Evolutionary conservation across 2,888 invertebrate genomes (phyloP), one percentile per base, ranked within the genome.

Genomic region (Sesia bembeciformis): DNA sequence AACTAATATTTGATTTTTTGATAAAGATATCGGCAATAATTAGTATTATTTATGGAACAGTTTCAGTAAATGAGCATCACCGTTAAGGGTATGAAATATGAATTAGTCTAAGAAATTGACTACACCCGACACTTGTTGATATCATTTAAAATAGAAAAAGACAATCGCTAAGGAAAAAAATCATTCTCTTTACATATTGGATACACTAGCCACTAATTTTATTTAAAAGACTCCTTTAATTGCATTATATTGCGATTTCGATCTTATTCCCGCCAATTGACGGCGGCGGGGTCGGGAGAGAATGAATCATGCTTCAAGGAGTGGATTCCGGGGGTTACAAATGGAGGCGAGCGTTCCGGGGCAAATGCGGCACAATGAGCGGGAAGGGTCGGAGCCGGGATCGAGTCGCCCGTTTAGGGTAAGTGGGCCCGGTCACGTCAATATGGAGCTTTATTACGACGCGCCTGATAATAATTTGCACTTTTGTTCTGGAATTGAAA

Each of bases 281-380:
- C 73, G 74, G 63, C 66, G 67, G 74, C 66, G 67, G 74, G 74
- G 73, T 73, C 72, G 77, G 72, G 77, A 78, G 74, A 74, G 81
- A 79, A 84, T 88, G 87, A 89, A 85, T 87, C 89, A 88, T 87
- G 83, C 78, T 80, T 81, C 78, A 81, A 88, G 86, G 78, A 88
- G 84, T 81, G 80, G 85, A 87, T 84, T 88, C 87, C 84, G 80
- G 80, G 87, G 88, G 86, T 83, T 78, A 84, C 81, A 82, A 84
- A 86, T 83, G 84, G 80, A 84, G 82, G 83, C 82, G 78, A 86
- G 75, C 81, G 78, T 80, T 82, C 79, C 82, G 81, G 85, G 87
- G 88, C 85, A 85, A 84, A 83, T 84, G 81, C 80, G 80, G 78
- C 83, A 87, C 87, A 85, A 87, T 84, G 78, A 81, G 76, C 77